Evolutionary conservation across 2,797 vertebrate species (phyloP), one percentile per base, ranked within the genome.

Genomic region (Catamblyrhynchus diadema): DNA sequence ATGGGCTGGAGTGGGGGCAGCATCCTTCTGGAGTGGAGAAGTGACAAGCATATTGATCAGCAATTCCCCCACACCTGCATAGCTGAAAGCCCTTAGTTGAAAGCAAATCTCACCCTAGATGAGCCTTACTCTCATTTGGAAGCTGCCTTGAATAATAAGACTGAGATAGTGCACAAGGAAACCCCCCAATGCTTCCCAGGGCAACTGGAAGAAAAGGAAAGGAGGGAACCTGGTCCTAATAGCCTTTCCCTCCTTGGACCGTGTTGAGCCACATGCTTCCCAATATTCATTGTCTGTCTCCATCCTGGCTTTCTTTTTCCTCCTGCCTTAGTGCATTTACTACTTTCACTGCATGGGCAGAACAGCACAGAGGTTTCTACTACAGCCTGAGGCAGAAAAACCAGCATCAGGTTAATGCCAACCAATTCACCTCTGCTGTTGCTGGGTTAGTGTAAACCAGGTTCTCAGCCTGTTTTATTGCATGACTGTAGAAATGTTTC

Each of bases 231-330:
- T 41, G 9, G 4, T 79, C 15, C 20, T 53, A 13, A 47, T 59
- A 81, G 13, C 4, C 24, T 60, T 83, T 86, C 12, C 33, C 41
- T 77, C 28, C 10, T 39, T 13, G 1, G 3, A 14, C 22, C 6
- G 10, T 4, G 44, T 37, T 5, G 6, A 74, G 16, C n/a, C 18
- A 7, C 0, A 0, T 51, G 10, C 33, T 71, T 57, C 5, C 8
- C 9, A 4, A 22, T 61, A 60, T 19, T 28, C 6, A 25, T 24
- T 3, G 1, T 3, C 19, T 71, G 6, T 67, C 23, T 70, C 27
- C 78, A 81, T 18, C 18, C 18, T 10, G 5, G 32, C 12, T 72
- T 59, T 65, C 10, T 14, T 22, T 62, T 66, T 84, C 19, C 13
- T 88, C 27, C 23, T 73, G 20, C 7, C 23, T 54, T 1, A 2